Evolutionary conservation across 2,113 vertebrate genomes (phyloP), one percentile per base, ranked within the genome.

Genomic region (Garra rufa): DNA sequence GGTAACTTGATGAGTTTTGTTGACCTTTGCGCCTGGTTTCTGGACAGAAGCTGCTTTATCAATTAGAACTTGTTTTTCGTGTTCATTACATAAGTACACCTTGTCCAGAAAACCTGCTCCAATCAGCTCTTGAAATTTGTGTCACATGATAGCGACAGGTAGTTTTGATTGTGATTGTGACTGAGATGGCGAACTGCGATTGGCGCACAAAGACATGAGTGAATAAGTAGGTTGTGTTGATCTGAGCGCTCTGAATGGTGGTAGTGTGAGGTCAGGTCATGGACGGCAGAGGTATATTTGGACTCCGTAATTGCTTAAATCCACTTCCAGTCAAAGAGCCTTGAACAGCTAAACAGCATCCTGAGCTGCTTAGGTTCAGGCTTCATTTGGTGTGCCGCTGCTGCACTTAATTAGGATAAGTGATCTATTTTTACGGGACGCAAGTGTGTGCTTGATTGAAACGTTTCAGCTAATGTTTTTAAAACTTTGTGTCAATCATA

Each of bases 221-320:
- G 24, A 80, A 34, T 50, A 38, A 43, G 80, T 21, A 78, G 61
- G 34, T 26, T 50, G 14, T 5, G 17, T 80, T 28, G 9, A 78
- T 14, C 11, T 61, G 7, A 43, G 30, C 38, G 24, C 21, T 73
- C 73, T 86, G 48, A 79, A 86, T 75, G 65, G 57, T 69, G 21
- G 59, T 80, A 70, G 57, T 41, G 38, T 78, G 81, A 85, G 81
- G 85, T 82, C 81, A 81, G 57, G 69, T 48, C 26, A 24, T 28
- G 9, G 57, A 77, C 44, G 52, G 84, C 77, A 71, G 80, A 82
- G 61, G 67, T 87, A 67, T 94, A 92, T 94, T 93, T 92, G 89
- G 87, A 85, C 76, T 85, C 24, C 85, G 57, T 93, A 92, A 93
- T 91, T 90, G 86, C 87, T 85, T 94, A 85, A 93, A 90, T 79